Conservation (phyloP, 2,888 invertebrate genomes). For the Eustalomyia histrio region DNA sequence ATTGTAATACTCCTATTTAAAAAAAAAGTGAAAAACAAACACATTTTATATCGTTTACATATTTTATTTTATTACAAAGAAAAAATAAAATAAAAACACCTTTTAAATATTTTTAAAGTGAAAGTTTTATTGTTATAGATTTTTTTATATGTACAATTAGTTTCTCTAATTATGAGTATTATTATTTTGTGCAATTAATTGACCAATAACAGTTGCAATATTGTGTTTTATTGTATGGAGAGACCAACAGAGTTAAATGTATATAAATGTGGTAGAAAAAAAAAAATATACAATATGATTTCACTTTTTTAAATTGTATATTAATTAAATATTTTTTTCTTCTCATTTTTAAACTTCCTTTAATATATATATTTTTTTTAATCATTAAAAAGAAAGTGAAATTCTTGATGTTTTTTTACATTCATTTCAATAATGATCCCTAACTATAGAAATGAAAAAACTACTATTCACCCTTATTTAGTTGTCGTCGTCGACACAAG, state of each 20-base stretch:
- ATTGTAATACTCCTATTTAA: neutral
- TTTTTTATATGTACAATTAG: slow-evolving; percentile 21
- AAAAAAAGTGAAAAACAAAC: neutral
- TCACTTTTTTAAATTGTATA: neutral
- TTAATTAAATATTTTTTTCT: slow-evolving; percentile 10
- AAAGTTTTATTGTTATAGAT: slow-evolving; percentile 38
- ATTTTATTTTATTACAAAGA: neutral
- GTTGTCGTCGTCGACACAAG: too few species aligned
- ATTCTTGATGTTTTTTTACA: too few species aligned
- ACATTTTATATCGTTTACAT: neutral
- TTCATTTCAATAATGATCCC: too few species aligned
- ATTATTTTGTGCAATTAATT: slow-evolving; percentile 23
- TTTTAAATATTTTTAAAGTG: slow-evolving; percentile 21
- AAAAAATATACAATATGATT: neutral
- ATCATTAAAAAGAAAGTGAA: too few species aligned
- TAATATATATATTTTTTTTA: neutral
- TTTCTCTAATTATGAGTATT: slow-evolving; percentile 50
- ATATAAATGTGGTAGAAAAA: slow-evolving; percentile 5
- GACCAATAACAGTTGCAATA: slow-evolving; percentile 51
- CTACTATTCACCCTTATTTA: too few species aligned
- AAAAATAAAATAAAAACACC: neutral
- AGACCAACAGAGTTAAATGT: slow-evolving; percentile 10
- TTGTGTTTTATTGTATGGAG: slow-evolving; percentile 12
- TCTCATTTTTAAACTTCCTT: neutral
- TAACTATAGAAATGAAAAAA: too few species aligned